Conservation (phyloP, 2,113 vertebrate species). For the Gila orcuttii region DNA sequence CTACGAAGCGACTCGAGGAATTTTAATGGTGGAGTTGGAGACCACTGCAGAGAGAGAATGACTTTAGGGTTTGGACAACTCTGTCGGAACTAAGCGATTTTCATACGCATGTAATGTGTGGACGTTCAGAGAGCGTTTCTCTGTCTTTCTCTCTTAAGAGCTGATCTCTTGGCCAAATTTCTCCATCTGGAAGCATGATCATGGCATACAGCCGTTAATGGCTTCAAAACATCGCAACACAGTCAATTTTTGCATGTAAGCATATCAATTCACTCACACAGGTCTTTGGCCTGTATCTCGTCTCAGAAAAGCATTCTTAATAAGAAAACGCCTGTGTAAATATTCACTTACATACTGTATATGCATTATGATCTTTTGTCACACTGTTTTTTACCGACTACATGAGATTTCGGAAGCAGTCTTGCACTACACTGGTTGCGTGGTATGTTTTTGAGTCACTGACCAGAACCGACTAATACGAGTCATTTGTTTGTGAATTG, state of each 20-base stretch:
- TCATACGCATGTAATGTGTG: neutral
- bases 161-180: conserved; percentile 9
- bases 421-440: too few species aligned
- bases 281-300: neutral
- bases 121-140: neutral
- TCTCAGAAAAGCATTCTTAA: too few species aligned
- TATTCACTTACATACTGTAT: neutral
- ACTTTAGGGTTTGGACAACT: neutral
- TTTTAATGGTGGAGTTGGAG: conserved; percentile 20
- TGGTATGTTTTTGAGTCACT: too few species aligned
- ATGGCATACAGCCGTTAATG: conserved; percentile 34
- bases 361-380: neutral
- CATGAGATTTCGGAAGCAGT: too few species aligned
- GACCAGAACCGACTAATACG: too few species aligned
- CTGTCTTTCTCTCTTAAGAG: conserved; percentile 16
- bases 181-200: conserved; percentile 35
- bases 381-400: too few species aligned
- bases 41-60: conserved; percentile 22
- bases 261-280: conserved; percentile 5
- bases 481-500: too few species aligned
- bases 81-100: conserved; percentile 13
- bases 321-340: too few species aligned
- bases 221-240: conserved; percentile 32
- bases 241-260: conserved; percentile 46
- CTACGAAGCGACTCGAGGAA: conserved; percentile 28